A percentile compares a stretch with the other conserved stretches of the same genome.
Conservation (phyloP, 2,113 vertebrate species). For the Passer montanus region DNA sequence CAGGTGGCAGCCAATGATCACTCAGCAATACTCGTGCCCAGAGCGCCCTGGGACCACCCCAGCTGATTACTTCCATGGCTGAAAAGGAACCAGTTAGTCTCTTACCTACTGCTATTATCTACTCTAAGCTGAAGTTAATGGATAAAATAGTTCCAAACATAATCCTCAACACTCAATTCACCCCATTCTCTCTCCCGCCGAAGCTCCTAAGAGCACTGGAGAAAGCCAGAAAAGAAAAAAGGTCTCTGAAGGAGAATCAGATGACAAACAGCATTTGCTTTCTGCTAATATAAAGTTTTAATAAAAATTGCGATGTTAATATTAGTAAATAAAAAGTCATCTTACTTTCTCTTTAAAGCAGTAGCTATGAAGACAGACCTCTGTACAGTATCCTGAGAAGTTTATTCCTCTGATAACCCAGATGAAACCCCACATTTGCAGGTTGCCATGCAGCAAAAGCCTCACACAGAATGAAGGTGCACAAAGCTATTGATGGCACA, state of each 20-base stretch:
- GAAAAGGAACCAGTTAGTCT: slow-evolving; percentile 74
- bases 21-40: slow-evolving; percentile 68
- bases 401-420: not conserved
- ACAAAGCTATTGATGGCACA: not conserved
- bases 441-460: not conserved
- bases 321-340: not conserved
- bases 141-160: not conserved
- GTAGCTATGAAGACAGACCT: not conserved
- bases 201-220: not conserved
- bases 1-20: slow-evolving; percentile 72
- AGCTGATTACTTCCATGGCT: slow-evolving; percentile 74
- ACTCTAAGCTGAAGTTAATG: slow-evolving; percentile 35
- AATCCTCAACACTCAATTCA: not conserved
- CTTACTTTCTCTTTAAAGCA: not conserved
- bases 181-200: not conserved
- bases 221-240: not conserved
- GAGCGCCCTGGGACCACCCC: slow-evolving; percentile 70
- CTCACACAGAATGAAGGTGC: not conserved
- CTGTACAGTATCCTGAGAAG: not conserved
- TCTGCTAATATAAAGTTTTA: not conserved
- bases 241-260: not conserved
- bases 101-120: slow-evolving; percentile 69
- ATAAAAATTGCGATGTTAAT: not conserved
- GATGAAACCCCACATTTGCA: not conserved
- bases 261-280: not conserved